phyloP scores from a whole-genome alignment of 2,113 vertebrate species.

The Trochalopteron elliotii region DNA sequence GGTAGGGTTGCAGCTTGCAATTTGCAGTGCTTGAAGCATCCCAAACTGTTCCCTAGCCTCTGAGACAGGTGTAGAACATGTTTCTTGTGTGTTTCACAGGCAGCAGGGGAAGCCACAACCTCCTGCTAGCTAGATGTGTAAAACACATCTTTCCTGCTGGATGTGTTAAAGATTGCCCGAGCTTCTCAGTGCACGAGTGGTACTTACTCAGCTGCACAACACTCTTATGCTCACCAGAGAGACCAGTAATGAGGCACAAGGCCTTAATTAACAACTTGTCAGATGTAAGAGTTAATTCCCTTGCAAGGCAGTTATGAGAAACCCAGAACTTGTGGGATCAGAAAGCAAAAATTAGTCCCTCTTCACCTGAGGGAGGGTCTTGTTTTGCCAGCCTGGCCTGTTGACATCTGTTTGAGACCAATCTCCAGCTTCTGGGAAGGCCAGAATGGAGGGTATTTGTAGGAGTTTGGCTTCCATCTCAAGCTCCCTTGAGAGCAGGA shows the following conservation, averaged over 20 bases:
- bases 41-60: not conserved
- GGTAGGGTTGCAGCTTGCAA: not conserved
- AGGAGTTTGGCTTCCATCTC: not conserved
- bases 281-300: not conserved
- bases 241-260: not conserved
- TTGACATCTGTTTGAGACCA: not conserved
- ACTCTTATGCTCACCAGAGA: not conserved
- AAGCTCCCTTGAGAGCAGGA: not conserved
- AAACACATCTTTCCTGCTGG: not conserved
- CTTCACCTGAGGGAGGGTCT: not conserved
- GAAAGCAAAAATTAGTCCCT: not conserved
- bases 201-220: not conserved
- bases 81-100: not conserved
- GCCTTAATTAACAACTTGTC: not conserved
- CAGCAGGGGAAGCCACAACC: not conserved
- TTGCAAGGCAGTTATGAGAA: not conserved
- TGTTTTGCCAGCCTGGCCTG: not conserved
- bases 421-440: not conserved
- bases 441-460: not conserved
- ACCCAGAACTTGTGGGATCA: not conserved
- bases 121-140: not conserved
- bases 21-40: not conserved
- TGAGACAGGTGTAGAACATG: not conserved
- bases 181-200: not conserved
- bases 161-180: not conserved